These are phyloP conservation scores for Cirrhinus mrigala DNA, from an alignment of 2,797 vertebrate genomes.

Conservation along the genomic window DNA sequence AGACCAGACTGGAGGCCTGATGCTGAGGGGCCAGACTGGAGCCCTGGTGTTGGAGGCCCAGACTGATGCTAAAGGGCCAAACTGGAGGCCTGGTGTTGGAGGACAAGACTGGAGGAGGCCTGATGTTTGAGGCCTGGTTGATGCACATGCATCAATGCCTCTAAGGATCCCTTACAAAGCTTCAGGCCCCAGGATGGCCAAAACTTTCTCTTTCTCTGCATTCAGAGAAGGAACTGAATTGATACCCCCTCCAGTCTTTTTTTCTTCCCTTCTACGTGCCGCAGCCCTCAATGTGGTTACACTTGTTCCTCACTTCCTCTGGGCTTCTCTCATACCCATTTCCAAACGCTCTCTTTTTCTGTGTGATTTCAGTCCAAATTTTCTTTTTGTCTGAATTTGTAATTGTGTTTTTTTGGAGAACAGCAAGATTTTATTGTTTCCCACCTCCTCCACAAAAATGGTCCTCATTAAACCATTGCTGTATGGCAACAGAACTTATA, in stretches of 20 bases:
- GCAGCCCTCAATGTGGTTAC: neutral
- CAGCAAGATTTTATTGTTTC: neutral
- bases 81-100: too few relatives aligned
- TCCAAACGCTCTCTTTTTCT: neutral
- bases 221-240: neutral
- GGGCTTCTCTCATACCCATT: neutral
- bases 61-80: too few relatives aligned
- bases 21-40: too few relatives aligned
- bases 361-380: neutral
- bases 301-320: neutral
- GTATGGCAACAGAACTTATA: neutral
- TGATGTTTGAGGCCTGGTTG: neutral
- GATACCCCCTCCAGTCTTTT: neutral
- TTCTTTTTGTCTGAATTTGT: neutral
- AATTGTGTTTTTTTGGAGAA: neutral
- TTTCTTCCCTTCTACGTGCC: neutral
- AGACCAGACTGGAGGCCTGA: too few relatives aligned
- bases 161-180: slow-evolving; percentile 4
- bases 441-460: neutral
- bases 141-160: neutral
- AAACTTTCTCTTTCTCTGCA: neutral
- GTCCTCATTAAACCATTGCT: neutral
- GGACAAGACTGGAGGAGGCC: neutral
- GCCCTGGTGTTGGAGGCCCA: too few relatives aligned
- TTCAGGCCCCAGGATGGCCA: slow-evolving; percentile 10